Base-by-base conservation (phyloP, 2,797 vertebrate genomes). In the Enteromius mattozi region DNA sequence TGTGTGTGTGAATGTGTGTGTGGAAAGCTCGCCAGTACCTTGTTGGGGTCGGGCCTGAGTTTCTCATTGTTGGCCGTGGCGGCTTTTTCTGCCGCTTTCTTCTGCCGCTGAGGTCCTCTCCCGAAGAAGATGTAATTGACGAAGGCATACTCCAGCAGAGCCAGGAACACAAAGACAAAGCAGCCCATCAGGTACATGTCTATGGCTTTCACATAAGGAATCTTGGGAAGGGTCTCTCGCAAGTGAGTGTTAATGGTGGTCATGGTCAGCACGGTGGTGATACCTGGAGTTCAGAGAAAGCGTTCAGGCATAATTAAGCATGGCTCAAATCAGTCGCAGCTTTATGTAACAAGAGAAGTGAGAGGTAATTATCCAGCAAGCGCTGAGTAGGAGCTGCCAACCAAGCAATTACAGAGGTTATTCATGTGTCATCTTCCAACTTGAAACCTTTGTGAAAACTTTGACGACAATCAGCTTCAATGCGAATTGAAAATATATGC, bases 101-200 rank as follows among this genome's bases (percentile, higher is more conserved):
- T 99, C 93, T 99, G 98, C 45, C 97, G 94, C 81, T 99, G 98
- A 27, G 98, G 98, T 51, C 98, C 98, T 90, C 97, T 97, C 88
- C 98, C 98, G 85, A 99, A 99, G 95, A 99, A 99, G 93, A 99
- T 99, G 94, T 99, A 99, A 96, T 99, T 99, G 95, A 99, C 98
- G 85, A 99, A 94, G 65, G 98, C 98, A 35, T 99, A 99, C 89
- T 99, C 98, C 93, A 99, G 94, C 86, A 99, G 95, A 83, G 98
- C 98, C 96, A 99, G 96, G 92, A 99, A 99, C 76, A 99, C 98
- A 76, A 99, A 99, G 85, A 99, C 98, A 91, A 99, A 99, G 94
- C 98, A 99, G 70, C 98, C 96, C 98, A 99, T 99, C 86, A 99
- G 96, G 94, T 99, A 99, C 97, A 99, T 99, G 91, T 99, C 98